Base-by-base conservation (phyloP, 2,888 invertebrate species). In the Chrysolina americana region DNA sequence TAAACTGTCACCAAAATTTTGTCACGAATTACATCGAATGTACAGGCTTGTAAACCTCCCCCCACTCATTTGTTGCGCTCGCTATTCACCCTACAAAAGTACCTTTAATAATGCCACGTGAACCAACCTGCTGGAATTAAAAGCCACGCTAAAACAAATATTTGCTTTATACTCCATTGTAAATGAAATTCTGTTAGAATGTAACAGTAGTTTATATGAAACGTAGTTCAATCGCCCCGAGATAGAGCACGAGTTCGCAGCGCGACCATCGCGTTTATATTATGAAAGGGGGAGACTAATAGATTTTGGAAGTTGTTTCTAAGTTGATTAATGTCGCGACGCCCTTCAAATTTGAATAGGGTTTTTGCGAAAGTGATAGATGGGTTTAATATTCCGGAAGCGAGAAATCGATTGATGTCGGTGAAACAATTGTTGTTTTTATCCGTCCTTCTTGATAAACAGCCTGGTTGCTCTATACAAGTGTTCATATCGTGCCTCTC, bases 341-440 rank as follows among this genome's bases (percentile, higher is more conserved):
- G 41, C 71, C 71, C 71, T 71, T 71, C 64, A 50, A 71, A 71
- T 65, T 71, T 71, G 65, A 71, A 71, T 71, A 48, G 28, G 48
- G 44, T 71, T 56, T 56, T 71, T 15, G 21, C 10, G 41, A n/a
- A 50, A 41, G 36, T 59, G 64, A 71, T 65, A 50, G 64, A 69
- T 69, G 62, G 62, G 15, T 59, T 59, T 44, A 41, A 62, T 69
- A 69, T 44, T n/a, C 17, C 47, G 47, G 23, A 65, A 19, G 44
- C 23, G 8, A 17, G 47, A 48, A 53, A 53, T 53, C 53, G 53
- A 41, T 68, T 0, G 68, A 68, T 23, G 23, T 6, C n/a, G 6
- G 9, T 13, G 9, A n/a, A 59, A 28, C 36, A 36, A 17, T 59
- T 59, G 36, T n/a, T 28, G 53, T 36, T 59, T 59, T 59, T 59